phyloP scores from a whole-genome alignment of 2,888 invertebrate genomes.

The Aspidiotus rigidus region DNA sequence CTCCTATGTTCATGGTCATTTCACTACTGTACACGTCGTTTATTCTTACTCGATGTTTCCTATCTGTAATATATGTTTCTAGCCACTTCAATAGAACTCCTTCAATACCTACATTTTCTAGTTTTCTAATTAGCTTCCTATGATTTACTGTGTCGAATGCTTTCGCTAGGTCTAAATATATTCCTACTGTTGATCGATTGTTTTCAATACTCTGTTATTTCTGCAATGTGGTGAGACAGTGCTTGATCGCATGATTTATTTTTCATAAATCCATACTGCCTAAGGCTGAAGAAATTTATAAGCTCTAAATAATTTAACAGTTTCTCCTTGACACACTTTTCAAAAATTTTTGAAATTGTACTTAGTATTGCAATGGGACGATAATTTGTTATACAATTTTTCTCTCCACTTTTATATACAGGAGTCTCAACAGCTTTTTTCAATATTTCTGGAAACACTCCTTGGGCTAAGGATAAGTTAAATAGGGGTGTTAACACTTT shows the following conservation, averaged over 20 bases:
- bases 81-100: not conserved
- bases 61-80: not conserved
- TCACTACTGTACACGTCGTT: not conserved
- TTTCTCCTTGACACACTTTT: too few species aligned
- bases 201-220: not conserved
- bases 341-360: too few species aligned
- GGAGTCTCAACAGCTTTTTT: not conserved
- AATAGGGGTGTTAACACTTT: not conserved
- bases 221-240: not conserved
- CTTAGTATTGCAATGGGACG: too few species aligned
- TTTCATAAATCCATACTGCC: not conserved
- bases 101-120: not conserved
- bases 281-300: too few species aligned
- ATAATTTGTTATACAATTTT: too few species aligned
- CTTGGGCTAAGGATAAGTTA: not conserved
- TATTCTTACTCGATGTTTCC: not conserved
- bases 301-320: too few species aligned
- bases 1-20: not conserved
- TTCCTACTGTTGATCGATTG: not conserved
- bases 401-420: not conserved
- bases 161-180: conserved; percentile 13
- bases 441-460: not conserved
- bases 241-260: not conserved
- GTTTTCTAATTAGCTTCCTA: not conserved
- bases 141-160: conserved; percentile 12